Percentiles rank a stretch among this genome's conserved stretches.
Conservation (phyloP, 2,888 invertebrate genomes). For the Protophormia terraenovae region DNA sequence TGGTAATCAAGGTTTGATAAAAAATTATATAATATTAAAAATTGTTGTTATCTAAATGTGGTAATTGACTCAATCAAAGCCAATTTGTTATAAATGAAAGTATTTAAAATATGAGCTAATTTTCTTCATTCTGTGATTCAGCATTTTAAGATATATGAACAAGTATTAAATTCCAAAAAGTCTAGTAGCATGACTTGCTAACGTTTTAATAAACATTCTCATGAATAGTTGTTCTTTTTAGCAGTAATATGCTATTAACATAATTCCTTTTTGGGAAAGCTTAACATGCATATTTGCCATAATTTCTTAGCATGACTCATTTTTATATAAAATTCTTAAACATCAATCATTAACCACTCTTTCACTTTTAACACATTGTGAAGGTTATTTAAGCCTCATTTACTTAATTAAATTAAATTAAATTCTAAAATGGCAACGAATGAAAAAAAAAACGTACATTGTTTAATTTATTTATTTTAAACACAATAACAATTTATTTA, state of each 20-base stretch:
- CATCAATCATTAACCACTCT: not conserved
- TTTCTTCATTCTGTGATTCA: too few relatives aligned
- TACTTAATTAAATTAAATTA: conserved; percentile 55
- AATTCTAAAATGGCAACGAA: not conserved
- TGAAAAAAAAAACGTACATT: conserved; percentile 14
- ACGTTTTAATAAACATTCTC: too few relatives aligned
- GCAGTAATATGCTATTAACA: not conserved
- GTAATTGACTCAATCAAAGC: too few relatives aligned
- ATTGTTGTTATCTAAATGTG: not conserved
- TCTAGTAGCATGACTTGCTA: too few relatives aligned
- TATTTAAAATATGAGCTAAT: too few relatives aligned
- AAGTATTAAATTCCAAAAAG: too few relatives aligned
- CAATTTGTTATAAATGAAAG: too few relatives aligned
- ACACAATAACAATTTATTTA: conserved; percentile 46
- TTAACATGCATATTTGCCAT: not conserved
- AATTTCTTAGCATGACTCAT: not conserved
- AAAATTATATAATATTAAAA: not conserved
- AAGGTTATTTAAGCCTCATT: conserved; percentile 45
- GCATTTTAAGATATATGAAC: too few relatives aligned
- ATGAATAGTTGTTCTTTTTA: too few relatives aligned
- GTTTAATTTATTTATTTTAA: conserved; percentile 27
- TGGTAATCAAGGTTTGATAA: not conserved
- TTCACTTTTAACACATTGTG: conserved; percentile 32
- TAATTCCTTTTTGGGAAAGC: not conserved
- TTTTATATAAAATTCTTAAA: conserved; percentile 2